These are phyloP conservation scores for Trematocara caparti DNA, from an alignment of 2,797 vertebrate genomes.

Conservation along the genomic window DNA sequence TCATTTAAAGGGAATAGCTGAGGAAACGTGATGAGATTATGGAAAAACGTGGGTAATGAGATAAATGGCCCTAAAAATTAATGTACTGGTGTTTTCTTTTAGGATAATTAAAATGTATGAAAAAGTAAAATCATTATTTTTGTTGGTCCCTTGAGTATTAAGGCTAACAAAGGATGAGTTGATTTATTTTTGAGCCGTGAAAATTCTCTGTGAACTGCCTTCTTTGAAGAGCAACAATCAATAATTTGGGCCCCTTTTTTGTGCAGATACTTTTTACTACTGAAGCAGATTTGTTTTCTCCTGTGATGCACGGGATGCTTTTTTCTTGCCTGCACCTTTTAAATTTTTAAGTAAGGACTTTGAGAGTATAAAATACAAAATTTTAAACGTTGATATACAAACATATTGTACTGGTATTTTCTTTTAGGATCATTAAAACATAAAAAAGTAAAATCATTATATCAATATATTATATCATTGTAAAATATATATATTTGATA, in stretches of 20 bases:
- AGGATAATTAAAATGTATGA: conserved; percentile 57
- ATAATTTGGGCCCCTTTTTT: conserved; percentile 8
- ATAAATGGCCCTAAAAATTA: conserved; percentile 57
- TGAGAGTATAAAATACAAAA: not conserved
- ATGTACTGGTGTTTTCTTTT: conserved; percentile 45
- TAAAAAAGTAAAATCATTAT: conserved; percentile 50
- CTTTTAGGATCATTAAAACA: conserved; percentile 56
- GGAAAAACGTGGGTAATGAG: conserved; percentile 8
- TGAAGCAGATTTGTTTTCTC: not conserved
- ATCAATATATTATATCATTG: conserved; percentile 15
- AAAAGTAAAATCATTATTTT: conserved; percentile 57
- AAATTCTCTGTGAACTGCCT: conserved; percentile 30
- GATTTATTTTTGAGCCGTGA: conserved; percentile 38
- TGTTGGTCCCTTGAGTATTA: conserved; percentile 40
- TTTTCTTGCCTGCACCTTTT: not conserved
- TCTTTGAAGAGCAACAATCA: conserved; percentile 44
- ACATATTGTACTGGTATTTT: conserved; percentile 30
- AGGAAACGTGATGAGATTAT: conserved; percentile 20
- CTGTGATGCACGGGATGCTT: not conserved
- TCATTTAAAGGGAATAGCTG: not conserved
- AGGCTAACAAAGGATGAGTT: conserved; percentile 27
- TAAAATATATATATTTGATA: not conserved
- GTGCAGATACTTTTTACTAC: not conserved
- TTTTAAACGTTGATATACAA: not conserved
- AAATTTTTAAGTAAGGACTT: not conserved